Base-by-base conservation (phyloP, 2,888 invertebrate genomes). In the Ypsolopha scabrella region DNA sequence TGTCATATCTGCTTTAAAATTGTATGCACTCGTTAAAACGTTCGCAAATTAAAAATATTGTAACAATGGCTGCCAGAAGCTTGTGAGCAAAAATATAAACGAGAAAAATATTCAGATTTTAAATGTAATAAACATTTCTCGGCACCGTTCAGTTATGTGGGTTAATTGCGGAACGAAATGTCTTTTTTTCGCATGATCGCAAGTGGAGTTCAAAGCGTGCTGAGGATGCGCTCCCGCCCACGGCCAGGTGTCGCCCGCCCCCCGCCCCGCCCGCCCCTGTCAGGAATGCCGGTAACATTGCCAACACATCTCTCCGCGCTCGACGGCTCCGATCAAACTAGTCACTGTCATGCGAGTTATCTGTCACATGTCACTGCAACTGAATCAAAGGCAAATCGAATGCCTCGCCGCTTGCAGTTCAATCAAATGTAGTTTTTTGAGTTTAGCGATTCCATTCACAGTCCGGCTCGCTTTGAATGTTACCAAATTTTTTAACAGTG, bases 221-320 rank as follows among this genome's bases (percentile, higher is more conserved):
- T 57, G 59, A 60, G 58, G 68, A 70, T 68, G 67, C 59, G 64
- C 61, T 65, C 13, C 37, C 68, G 71, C 67, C 68, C 67, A 72
- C 71, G 63, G 63, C 75, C 82, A 81, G 82, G 78, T 81, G 79
- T 2, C 33, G 24, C 50, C 14, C 13, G 24, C 24, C 47, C 13
- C 37, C 47, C 47, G 47, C 47, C n/a, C 47, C 37, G n/a, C 37
- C 47, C 41, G 65, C 68, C 62, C 61, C 67, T 67, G 70, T 67
- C 59, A 57, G 64, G 67, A 62, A 72, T 70, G 65, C 61, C 63
- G 60, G 60, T 58, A 56, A 56, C 64, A 62, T 58, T 73, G 76
- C 72, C 75, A 75, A 72, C 69, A 65, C 68, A 53, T 53, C 53
- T 50, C 38, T 58, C 59, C 54, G 60, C 59, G 63, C 62, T 60